Evolutionary conservation across 2,113 vertebrate genomes (phyloP).

Genomic region (Panurus biarmicus): DNA sequence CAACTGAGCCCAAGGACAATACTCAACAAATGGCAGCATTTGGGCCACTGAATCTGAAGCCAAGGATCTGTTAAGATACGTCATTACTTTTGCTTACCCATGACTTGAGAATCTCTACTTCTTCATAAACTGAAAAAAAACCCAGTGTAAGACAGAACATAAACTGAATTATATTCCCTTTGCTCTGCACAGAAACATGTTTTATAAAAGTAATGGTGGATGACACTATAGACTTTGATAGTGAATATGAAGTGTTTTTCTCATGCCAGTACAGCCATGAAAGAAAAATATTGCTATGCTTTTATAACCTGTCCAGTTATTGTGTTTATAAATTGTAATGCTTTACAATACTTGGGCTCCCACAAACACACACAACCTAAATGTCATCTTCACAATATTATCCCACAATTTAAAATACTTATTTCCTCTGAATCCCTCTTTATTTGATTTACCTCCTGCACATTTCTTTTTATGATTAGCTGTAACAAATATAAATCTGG

Average conservation of each 20-base stretch:
- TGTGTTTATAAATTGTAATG: not conserved
- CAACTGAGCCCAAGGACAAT: not conserved
- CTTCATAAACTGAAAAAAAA: not conserved
- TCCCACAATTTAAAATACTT: slow-evolving; percentile 15
- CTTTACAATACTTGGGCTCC: not conserved
- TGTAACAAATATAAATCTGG: slow-evolving; percentile 17
- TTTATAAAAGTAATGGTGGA: not conserved
- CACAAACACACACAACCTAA: not conserved
- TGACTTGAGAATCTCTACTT: not conserved
- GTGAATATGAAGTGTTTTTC: not conserved
- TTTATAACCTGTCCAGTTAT: not conserved
- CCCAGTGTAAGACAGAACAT: not conserved
- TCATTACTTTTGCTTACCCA: not conserved
- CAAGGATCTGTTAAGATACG: not conserved
- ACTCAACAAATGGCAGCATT: not conserved
- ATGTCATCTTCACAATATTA: slow-evolving; percentile 8
- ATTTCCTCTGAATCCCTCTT: not conserved
- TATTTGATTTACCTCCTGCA: slow-evolving; percentile 19
- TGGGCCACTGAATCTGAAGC: not conserved
- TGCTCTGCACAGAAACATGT: not conserved
- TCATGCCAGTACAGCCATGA: not conserved
- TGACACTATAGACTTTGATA: not conserved
- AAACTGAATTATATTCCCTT: not conserved
- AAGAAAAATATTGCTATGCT: slow-evolving; percentile 14
- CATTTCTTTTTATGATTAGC: slow-evolving; percentile 33